Conservation (phyloP, 2,797 vertebrate species). For the Bovichtus diacanthus region DNA sequence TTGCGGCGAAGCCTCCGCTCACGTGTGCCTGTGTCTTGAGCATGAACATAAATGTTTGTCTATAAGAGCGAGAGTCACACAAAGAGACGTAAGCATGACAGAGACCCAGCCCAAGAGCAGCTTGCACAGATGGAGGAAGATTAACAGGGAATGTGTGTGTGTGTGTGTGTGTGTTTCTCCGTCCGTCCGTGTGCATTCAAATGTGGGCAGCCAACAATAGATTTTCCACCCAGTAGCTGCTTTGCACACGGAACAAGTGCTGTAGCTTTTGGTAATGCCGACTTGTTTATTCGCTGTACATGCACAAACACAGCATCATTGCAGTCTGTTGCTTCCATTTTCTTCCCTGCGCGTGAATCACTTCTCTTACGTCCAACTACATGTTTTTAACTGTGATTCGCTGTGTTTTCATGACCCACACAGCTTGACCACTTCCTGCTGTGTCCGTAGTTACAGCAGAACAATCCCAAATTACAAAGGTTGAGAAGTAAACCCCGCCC, state of each 20-base stretch:
- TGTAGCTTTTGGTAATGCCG: slow-evolving; percentile 23
- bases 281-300: not conserved
- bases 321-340: not conserved
- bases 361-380: not conserved
- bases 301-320: not conserved
- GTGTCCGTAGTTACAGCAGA: not conserved
- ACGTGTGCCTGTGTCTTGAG: not conserved
- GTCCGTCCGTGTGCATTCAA: slow-evolving; percentile 48
- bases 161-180: slow-evolving; percentile 18
- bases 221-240: slow-evolving; percentile 39
- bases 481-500: too few species aligned
- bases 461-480: not conserved
- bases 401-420: not conserved
- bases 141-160: slow-evolving; percentile 40
- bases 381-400: not conserved
- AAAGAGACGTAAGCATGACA: slow-evolving; percentile 18
- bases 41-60: not conserved
- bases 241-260: slow-evolving; percentile 55
- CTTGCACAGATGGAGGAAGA: slow-evolving; percentile 62
- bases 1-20: not conserved
- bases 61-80: slow-evolving; percentile 1
- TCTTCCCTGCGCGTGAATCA: too few species aligned
- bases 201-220: slow-evolving; percentile 53
- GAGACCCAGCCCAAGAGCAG: slow-evolving; percentile 28
- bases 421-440: not conserved